Conservation (phyloP, 2,113 vertebrate species). For the Vimba vimba region DNA sequence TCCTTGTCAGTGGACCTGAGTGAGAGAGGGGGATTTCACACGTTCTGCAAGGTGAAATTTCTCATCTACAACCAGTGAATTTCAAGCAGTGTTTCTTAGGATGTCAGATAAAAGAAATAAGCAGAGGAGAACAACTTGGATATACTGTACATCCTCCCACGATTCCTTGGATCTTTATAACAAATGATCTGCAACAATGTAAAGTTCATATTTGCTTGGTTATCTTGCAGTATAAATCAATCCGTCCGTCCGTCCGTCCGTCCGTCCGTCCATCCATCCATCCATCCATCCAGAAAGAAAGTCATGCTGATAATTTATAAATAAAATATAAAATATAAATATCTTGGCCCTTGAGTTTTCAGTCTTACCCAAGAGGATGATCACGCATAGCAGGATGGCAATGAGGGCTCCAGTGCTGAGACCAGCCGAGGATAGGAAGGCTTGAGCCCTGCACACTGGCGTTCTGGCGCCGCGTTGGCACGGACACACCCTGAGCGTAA, state of each 20-base stretch:
- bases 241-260: background rate
- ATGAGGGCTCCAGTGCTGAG: conserved; percentile 96
- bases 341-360: background rate
- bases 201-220: too few species aligned
- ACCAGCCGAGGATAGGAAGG: conserved; percentile 92
- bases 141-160: background rate
- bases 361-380: conserved; percentile 93
- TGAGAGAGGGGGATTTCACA: conserved; percentile 21
- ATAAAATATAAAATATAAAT: background rate
- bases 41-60: conserved; percentile 24
- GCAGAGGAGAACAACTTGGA: background rate
- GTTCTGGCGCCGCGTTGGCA: conserved; percentile 83
- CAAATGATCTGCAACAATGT: too few species aligned
- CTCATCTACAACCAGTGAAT: background rate
- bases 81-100: conserved; percentile 10
- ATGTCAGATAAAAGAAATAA: background rate
- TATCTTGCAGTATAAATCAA: too few species aligned
- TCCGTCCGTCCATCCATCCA: background rate
- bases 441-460: conserved; percentile 87
- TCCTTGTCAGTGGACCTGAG: conserved; percentile 1
- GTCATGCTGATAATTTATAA: background rate
- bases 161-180: background rate
- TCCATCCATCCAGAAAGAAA: too few species aligned
- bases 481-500: conserved; percentile 90
- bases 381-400: conserved; percentile 93